Percentiles rank a stretch among this genome's conserved stretches.
Evolutionary conservation across 2,113 vertebrate species (phyloP).

Genomic region (Vombatus ursinus): DNA sequence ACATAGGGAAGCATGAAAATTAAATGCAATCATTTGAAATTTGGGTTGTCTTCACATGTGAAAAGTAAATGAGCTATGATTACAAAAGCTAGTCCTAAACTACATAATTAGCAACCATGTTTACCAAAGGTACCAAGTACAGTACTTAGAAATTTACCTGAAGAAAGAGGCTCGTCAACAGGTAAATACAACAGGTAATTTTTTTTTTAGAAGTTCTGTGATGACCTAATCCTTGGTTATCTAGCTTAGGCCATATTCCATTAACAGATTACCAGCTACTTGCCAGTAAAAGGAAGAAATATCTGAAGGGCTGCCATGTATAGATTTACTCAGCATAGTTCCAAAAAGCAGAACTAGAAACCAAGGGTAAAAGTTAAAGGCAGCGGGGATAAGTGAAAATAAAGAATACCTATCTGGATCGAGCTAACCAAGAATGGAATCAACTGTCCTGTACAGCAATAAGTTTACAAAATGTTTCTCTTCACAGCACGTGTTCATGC

Average conservation of each 20-base stretch:
- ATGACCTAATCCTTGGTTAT: neutral
- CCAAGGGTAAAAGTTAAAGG: neutral
- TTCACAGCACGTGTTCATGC: neutral
- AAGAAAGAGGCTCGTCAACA: conserved; percentile 49
- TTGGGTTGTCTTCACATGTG: neutral
- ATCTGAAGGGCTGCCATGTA: neutral
- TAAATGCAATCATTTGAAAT: neutral
- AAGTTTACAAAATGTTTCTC: neutral
- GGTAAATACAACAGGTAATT: neutral
- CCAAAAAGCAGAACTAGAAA: neutral
- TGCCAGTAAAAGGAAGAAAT: neutral
- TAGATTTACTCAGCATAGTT: neutral
- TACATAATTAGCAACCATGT: neutral
- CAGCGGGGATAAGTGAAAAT: neutral
- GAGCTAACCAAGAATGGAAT: neutral
- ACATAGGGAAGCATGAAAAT: neutral
- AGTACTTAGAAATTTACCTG: conserved; percentile 67
- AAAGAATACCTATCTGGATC: neutral
- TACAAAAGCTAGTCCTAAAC: neutral
- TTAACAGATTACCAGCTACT: neutral
- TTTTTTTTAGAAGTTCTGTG: neutral
- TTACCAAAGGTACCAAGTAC: conserved; percentile 30
- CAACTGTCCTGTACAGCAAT: neutral
- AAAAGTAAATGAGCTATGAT: neutral
- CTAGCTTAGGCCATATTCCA: neutral